Evolutionary conservation across 2,888 invertebrate species (phyloP).

Genomic region (Creontiades dilutus): DNA sequence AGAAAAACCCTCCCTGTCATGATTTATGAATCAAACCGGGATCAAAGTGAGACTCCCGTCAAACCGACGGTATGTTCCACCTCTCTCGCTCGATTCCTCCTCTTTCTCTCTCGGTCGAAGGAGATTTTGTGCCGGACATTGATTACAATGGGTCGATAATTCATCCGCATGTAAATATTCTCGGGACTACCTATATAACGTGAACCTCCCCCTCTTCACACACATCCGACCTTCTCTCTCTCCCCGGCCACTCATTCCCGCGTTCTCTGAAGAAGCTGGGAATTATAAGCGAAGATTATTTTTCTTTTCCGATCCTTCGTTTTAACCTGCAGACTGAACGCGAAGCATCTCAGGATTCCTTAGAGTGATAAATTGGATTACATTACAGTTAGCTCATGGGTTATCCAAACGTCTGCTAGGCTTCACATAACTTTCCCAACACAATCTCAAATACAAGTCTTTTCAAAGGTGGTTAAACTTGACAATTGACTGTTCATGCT

Average conservation of each 20-base stretch:
- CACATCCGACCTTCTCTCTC: background rate
- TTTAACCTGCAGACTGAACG: background rate
- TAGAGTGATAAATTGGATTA: background rate
- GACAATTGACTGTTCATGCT: no score
- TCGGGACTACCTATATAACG: background rate
- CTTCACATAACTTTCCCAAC: no score
- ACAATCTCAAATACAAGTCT: no score
- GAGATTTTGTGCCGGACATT: conserved; percentile 16
- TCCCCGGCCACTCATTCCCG: background rate
- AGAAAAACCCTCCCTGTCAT: conserved; percentile 7
- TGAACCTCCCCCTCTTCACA: background rate
- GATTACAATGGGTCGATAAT: conserved; percentile 33
- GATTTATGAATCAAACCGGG: conserved; percentile 29
- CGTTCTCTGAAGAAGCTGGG: background rate
- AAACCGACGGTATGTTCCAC: background rate
- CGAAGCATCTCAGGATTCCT: background rate
- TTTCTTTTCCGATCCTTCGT: background rate
- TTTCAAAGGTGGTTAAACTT: no score
- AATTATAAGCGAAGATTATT: conserved; percentile 3
- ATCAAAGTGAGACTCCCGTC: conserved; percentile 4
- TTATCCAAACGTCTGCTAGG: no score
- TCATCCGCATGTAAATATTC: conserved; percentile 39
- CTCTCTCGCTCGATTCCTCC: background rate
- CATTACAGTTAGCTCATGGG: background rate
- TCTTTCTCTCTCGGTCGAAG: background rate